These are phyloP conservation scores for Erpornis zantholeuca DNA, from an alignment of 2,113 vertebrate species.

Conservation along the genomic window DNA sequence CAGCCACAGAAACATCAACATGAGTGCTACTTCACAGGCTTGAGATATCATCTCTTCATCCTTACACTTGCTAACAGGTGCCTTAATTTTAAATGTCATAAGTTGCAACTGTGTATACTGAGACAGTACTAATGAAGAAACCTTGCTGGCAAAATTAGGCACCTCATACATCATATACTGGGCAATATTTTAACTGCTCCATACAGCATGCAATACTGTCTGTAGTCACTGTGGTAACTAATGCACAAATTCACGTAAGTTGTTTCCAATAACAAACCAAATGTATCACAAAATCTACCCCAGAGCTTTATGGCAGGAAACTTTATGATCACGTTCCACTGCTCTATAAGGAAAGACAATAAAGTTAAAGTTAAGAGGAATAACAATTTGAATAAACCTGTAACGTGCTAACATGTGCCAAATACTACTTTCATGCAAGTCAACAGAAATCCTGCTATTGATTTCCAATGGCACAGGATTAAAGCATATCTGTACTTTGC, in stretches of 20 bases:
- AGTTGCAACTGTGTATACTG: background rate
- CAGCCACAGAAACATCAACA: slow-evolving; percentile 1
- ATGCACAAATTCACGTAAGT: background rate
- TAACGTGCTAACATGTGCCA: background rate
- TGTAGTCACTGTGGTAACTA: slow-evolving; percentile 25
- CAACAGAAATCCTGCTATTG: background rate
- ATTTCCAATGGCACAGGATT: background rate
- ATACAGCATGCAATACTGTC: background rate
- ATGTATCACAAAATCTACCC: slow-evolving; percentile 7
- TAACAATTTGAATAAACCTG: background rate
- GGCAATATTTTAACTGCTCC: background rate
- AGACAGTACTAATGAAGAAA: slow-evolving; percentile 38
- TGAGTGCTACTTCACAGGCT: slow-evolving; percentile 14
- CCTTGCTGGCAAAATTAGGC: background rate
- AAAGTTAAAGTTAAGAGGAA: background rate
- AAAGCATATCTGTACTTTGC: background rate
- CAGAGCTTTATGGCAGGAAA: slow-evolving; percentile 5
- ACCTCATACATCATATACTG: background rate
- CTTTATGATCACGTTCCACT: background rate
- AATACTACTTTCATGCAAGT: background rate
- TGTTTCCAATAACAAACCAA: slow-evolving; percentile 50
- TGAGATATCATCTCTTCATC: slow-evolving; percentile 27
- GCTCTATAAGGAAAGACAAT: background rate
- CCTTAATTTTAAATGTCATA: slow-evolving; percentile 2
- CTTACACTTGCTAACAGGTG: slow-evolving; percentile 37